Conservation (phyloP, 2,113 vertebrate genomes). For the Indri indri region DNA sequence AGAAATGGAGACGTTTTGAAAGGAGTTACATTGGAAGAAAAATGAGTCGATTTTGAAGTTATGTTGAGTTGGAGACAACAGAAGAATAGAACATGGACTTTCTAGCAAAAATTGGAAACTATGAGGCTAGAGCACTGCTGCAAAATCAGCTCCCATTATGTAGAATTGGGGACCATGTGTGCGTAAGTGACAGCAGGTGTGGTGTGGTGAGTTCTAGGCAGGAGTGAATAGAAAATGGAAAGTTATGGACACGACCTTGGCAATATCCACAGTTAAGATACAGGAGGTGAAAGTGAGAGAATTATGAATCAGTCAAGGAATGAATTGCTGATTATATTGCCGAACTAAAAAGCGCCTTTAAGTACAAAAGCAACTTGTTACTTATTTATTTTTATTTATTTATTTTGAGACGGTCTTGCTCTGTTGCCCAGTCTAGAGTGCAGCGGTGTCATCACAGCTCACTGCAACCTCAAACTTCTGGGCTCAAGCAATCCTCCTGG, state of each 20-base stretch:
- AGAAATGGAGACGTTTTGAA: background rate
- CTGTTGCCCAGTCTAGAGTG: too few species aligned
- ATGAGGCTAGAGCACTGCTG: background rate
- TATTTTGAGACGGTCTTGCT: too few species aligned
- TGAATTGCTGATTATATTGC: background rate
- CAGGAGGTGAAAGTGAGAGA: background rate
- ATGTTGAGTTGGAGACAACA: background rate
- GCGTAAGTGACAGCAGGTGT: background rate
- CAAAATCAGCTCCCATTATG: background rate
- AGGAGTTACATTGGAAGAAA: background rate
- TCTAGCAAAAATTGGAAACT: background rate
- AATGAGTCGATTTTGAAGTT: background rate
- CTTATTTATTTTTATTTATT: too few species aligned
- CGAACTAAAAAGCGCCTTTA: slow-evolving; percentile 1
- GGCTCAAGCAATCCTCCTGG: too few species aligned
- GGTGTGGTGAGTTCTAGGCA: background rate
- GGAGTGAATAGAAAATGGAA: background rate
- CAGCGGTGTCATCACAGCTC: too few species aligned
- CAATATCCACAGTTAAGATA: background rate
- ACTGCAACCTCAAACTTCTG: too few species aligned
- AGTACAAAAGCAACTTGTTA: background rate
- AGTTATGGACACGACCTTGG: background rate
- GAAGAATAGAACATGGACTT: background rate
- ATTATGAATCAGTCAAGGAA: background rate
- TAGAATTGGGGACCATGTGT: background rate